Percentiles rank a stretch among this genome's conserved stretches.
Conservation (phyloP, 2,113 vertebrate species). For the Psettodes erumei region DNA sequence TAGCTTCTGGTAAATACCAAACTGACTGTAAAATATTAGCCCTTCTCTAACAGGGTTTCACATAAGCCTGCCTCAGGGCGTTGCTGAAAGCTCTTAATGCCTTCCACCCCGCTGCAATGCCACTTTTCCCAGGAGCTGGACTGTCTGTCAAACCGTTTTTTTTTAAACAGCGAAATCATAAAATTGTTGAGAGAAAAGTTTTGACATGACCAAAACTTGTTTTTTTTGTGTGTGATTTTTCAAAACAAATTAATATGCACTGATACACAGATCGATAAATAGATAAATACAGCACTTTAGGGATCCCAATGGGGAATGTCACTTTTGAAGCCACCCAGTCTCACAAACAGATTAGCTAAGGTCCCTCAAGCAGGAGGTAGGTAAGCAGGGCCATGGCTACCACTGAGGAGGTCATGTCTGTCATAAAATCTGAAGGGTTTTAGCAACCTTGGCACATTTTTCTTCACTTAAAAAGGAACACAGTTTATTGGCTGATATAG, state of each 20-base stretch:
- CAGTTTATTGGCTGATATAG: background rate
- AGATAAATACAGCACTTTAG: background rate
- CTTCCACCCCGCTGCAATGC: constrained; percentile 53
- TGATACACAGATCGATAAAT: background rate
- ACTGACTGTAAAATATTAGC: constrained; percentile 72
- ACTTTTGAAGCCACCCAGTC: background rate
- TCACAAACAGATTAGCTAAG: background rate
- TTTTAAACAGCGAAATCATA: background rate
- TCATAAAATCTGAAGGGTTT: background rate
- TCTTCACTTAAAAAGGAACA: background rate
- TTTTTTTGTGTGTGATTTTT: background rate
- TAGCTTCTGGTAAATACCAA: constrained; percentile 73
- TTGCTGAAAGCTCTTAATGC: constrained; percentile 77
- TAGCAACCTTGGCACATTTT: background rate
- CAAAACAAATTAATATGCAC: background rate
- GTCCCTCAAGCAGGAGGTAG: background rate
- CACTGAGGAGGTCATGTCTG: background rate
- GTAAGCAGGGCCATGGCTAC: background rate
- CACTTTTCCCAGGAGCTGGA: constrained; percentile 70
- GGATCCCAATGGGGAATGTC: background rate
- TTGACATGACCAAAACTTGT: constrained; percentile 1
- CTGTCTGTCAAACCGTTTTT: constrained; percentile 69
- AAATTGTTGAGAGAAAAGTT: background rate
- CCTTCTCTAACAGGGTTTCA: constrained; percentile 66
- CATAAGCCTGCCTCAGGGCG: constrained; percentile 67